These are phyloP conservation scores for Hydrocynus forskahlii DNA, from an alignment of 2,797 vertebrate genomes.

Conservation along the genomic window DNA sequence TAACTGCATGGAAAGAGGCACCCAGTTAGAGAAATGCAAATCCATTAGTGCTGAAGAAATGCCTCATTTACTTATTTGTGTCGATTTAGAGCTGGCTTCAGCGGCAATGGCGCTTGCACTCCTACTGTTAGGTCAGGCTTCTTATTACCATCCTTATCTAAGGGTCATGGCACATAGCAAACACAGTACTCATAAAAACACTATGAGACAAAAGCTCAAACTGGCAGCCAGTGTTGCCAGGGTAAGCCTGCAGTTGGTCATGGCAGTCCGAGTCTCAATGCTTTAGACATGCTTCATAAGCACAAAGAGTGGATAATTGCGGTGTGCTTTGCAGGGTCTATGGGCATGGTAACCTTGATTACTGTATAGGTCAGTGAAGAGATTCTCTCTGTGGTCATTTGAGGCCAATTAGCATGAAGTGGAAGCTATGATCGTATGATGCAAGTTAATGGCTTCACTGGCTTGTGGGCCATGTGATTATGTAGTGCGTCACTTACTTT, in stretches of 20 bases:
- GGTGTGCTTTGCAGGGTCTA: slow-evolving; percentile 43
- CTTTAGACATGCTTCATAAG: slow-evolving; percentile 59
- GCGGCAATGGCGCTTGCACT: not conserved
- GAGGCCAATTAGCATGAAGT: slow-evolving; percentile 56
- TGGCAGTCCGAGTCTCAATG: slow-evolving; percentile 34
- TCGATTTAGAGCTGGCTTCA: slow-evolving; percentile 4
- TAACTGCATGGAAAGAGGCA: not conserved
- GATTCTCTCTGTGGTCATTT: slow-evolving; percentile 51
- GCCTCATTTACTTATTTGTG: slow-evolving; percentile 40
- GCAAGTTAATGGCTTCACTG: slow-evolving; percentile 60
- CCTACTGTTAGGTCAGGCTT: slow-evolving; percentile 21
- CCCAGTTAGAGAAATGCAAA: slow-evolving; percentile 17
- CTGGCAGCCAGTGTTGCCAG: not conserved
- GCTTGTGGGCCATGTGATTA: slow-evolving; percentile 43
- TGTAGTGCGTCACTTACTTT: slow-evolving; percentile 34
- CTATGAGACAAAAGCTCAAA: slow-evolving; percentile 15
- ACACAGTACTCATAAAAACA: slow-evolving; percentile 5
- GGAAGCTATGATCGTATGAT: slow-evolving; percentile 60
- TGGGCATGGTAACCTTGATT: slow-evolving; percentile 53
- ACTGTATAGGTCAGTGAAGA: slow-evolving; percentile 62
- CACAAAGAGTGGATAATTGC: slow-evolving; percentile 57
- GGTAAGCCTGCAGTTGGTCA: slow-evolving; percentile 14
- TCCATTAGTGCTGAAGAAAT: slow-evolving; percentile 21
- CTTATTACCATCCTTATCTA: slow-evolving; percentile 26
- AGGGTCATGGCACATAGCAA: slow-evolving; percentile 34